Evolutionary conservation across 2,797 vertebrate genomes (phyloP), one percentile per base, ranked within the genome.

Genomic region (Argentina silus): DNA sequence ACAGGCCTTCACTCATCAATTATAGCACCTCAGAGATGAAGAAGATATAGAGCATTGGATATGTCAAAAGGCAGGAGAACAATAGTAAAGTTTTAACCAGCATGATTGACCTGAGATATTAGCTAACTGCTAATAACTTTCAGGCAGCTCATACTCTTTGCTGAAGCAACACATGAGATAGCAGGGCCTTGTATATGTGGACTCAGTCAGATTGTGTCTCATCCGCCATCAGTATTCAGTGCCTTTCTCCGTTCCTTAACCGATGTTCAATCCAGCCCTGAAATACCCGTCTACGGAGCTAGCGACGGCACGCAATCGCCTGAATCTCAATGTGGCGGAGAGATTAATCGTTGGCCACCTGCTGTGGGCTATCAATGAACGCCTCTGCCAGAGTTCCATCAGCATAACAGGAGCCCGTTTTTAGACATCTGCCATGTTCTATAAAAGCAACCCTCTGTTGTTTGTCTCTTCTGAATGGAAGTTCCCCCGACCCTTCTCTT

Each of bases 261-360:
- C 42, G 36, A 44, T 69, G 79, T 73, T 78, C 69, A 51, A 72
- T 53, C 15, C 63, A 51, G 50, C 74, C 44, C 73, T 42, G 69
- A 45, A 42, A 81, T 82, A 72, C 78, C 80, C 72, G 74, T 76
- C 77, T 53, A 47, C 84, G 68, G 74, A 82, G 72, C 78, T 44
- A 36, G 61, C 67, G 78, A 61, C 62, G 42, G 77, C 51, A 62
- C 76, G 72, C 72, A 78, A 72, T 47, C 63, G 70, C 77, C 66
- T 80, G 77, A 81, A 84, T 85, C 76, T 81, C 85, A 85, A 81
- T 74, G 72, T 56, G 82, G 57, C 56, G 50, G 75, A 78, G 78
- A 90, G 85, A 91, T 90, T 88, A 90, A 89, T 88, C 77, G 60
- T 53, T 21, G 76, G 82, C 88, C 82, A 83, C 89, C 88, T 67